Base-by-base conservation (phyloP, 2,797 vertebrate genomes). In the Thalassophryne amazonica region DNA sequence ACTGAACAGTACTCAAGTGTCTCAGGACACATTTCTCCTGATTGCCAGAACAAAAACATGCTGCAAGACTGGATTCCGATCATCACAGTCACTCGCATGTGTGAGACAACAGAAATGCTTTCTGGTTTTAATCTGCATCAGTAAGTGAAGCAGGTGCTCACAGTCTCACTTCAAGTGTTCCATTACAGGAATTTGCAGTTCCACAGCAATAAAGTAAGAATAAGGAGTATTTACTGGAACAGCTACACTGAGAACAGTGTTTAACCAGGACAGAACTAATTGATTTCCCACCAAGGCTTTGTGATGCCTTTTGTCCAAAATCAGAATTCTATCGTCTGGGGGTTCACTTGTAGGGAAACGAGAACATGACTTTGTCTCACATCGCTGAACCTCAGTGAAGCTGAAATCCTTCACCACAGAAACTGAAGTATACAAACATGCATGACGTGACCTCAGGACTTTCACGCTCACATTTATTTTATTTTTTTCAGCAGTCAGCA, bases 221-320 rank as follows among this genome's bases (percentile, higher is more conserved):
- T 20, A 29, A 31, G 52, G 58, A 76, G 21, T 70, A 51, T 48
- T 54, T 22, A 11, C 24, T 8, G 13, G 18, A 55, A 52, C 11
- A 15, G 6, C 18, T 68, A 46, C 27, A 16, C 4, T 22, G 2
- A 57, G 65, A 70, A 48, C 65, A 48, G 66, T 28, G 27, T 27
- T 37, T 22, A 21, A 14, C 19, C 5, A 1, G 25, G 30, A 28
- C 12, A 23, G 46, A 37, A 20, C 15, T 47, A 41, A 34, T 1
- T 9, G 1, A 9, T 32, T 48, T 41, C 56, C 34, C 29, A 9
- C n/a, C 37, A 34, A 66, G 23, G 9, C 1, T 30, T 32, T 39
- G 7, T 41, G 37, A 28, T 17, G 11, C 2, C 3, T 17, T 38
- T 38, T 43, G 28, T 19, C 6, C 34, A 13, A 30, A 22, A 13